phyloP scores from a whole-genome alignment of 2,113 vertebrate species.

The Leptobrachium leishanense region DNA sequence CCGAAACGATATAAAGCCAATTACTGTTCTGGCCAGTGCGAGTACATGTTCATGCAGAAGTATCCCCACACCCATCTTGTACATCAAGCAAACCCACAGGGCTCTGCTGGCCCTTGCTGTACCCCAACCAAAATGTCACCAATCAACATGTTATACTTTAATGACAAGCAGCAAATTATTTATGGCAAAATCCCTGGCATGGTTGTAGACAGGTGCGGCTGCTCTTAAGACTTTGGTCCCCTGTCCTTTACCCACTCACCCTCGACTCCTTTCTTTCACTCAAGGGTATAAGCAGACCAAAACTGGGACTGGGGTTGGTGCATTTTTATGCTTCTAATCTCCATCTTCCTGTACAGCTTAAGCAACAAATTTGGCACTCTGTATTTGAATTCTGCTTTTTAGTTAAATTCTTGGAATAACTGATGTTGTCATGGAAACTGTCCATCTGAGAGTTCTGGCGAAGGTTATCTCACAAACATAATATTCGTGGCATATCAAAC shows the following conservation, averaged over 20 bases:
- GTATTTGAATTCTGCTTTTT: slow-evolving; percentile 34
- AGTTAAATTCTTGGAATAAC: slow-evolving; percentile 30
- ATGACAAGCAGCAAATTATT: slow-evolving; percentile 98
- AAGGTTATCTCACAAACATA: slow-evolving; percentile 11
- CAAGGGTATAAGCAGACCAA: slow-evolving; percentile 49
- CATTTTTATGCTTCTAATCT: slow-evolving; percentile 19
- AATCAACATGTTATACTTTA: slow-evolving; percentile 99
- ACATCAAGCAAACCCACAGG: slow-evolving; percentile 92
- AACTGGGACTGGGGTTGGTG: slow-evolving; percentile 38
- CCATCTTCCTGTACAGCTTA: slow-evolving; percentile 35
- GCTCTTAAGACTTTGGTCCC: slow-evolving; percentile 77
- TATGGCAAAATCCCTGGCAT: slow-evolving; percentile 98
- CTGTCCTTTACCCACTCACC: slow-evolving; percentile 58
- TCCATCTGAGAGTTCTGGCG: neutral
- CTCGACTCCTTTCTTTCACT: slow-evolving; percentile 25
- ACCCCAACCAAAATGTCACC: slow-evolving; percentile 99
- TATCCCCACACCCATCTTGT: slow-evolving; percentile 97
- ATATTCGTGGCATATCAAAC: neutral
- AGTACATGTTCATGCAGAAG: slow-evolving; percentile 99
- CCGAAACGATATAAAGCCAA: slow-evolving; percentile 98
- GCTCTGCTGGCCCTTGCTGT: slow-evolving; percentile 95
- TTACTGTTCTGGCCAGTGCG: slow-evolving; percentile 98
- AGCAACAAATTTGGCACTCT: slow-evolving; percentile 34
- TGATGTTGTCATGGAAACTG: slow-evolving; percentile 25
- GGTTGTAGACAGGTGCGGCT: slow-evolving; percentile 96